A percentile compares a stretch with the other conserved stretches of the same genome.
Conservation (phyloP, 2,888 invertebrate genomes). For the Campoplex capitator region DNA sequence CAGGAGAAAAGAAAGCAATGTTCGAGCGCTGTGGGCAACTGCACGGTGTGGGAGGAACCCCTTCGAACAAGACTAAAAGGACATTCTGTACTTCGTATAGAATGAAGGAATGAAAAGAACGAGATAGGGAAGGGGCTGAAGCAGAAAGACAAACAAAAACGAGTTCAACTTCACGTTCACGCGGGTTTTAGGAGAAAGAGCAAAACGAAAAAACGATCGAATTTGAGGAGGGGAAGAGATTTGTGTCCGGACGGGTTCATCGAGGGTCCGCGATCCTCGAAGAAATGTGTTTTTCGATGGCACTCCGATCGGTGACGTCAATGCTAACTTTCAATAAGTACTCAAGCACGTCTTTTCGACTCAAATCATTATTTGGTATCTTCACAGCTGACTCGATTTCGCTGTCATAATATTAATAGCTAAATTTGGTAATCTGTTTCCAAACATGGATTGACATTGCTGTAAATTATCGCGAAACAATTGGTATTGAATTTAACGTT, state of each 20-base stretch:
- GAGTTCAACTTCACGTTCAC: constrained; percentile 59
- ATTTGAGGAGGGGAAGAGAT: constrained; percentile 70
- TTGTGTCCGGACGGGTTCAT: constrained; percentile 76
- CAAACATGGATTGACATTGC: neutral
- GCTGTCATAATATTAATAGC: neutral
- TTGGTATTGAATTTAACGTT: neutral
- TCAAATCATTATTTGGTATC: neutral
- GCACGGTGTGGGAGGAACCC: constrained; percentile 62
- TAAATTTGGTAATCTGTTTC: neutral
- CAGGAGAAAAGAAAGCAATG: constrained; percentile 63
- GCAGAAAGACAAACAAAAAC: constrained; percentile 54
- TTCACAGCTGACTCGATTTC: neutral
- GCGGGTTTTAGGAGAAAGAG: constrained; percentile 58
- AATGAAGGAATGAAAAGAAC: constrained; percentile 55
- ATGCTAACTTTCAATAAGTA: neutral
- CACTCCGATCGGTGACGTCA: neutral
- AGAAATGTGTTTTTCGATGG: constrained; percentile 77
- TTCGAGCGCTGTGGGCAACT: constrained; percentile 55
- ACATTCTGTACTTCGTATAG: constrained; percentile 54
- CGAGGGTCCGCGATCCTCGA: constrained; percentile 74
- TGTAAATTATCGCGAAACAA: neutral
- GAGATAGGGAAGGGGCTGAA: neutral
- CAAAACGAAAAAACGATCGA: constrained; percentile 26
- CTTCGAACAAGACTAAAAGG: constrained; percentile 47
- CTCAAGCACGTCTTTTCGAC: neutral